Evolutionary conservation across 1,140 invertebrate genomes (phyloP).

Genomic region (Scaptomyza pallida): DNA sequence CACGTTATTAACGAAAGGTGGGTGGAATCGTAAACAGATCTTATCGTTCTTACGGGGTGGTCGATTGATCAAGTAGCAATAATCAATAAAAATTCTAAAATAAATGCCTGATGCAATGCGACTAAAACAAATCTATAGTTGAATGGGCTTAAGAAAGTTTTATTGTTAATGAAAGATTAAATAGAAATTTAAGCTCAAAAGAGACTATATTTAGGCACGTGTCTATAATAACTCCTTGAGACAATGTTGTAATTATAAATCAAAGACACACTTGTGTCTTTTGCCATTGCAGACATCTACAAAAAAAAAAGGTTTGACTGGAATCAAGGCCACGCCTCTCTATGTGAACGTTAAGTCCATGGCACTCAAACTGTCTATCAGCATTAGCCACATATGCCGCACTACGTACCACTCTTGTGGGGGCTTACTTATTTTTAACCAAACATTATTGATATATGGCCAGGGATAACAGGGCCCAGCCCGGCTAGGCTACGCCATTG

Average conservation of each 20-base stretch:
- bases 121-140: too few relatives aligned
- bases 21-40: not conserved
- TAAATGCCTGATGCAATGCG: too few relatives aligned
- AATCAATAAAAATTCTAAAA: not conserved
- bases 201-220: too few relatives aligned
- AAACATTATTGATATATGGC: constrained; percentile 47
- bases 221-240: too few relatives aligned
- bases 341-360: constrained; percentile 7
- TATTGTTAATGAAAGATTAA: too few relatives aligned
- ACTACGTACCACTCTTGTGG: not conserved
- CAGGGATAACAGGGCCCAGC: not conserved
- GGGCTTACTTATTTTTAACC: not conserved
- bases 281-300: not conserved
- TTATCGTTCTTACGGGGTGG: not conserved
- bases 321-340: not conserved
- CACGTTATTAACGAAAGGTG: not conserved
- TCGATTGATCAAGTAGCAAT: not conserved
- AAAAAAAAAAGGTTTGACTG: not conserved
- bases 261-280: not conserved
- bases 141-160: too few relatives aligned
- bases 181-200: too few relatives aligned
- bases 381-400: constrained; percentile 2
- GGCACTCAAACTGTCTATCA: constrained; percentile 40
- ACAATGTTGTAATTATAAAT: too few relatives aligned
- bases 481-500: constrained; percentile 63